Evolutionary conservation across 2,888 invertebrate species (phyloP), one percentile per base, ranked within the genome.

Genomic region (Brenthis hecate): DNA sequence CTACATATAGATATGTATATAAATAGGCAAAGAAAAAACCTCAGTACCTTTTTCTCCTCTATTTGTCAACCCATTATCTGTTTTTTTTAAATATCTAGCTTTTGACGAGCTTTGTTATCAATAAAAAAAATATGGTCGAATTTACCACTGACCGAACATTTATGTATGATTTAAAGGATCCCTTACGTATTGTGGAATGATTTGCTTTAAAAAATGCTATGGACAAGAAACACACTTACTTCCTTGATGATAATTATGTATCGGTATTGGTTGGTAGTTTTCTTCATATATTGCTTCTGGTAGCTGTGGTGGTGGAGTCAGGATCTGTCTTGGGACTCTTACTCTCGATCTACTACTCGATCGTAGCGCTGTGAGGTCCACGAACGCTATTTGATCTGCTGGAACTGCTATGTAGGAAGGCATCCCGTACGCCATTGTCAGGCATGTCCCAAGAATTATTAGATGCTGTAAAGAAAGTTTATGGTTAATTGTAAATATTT

Each of bases 371-470:
- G 88, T 87, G 55, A 94, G 84, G 77, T 94, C 94, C 74, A 94
- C 85, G 79, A 94, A 92, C 63, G 94, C 94, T 71, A 94, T 90
- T 79, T 94, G 94, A 76, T 94, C 94, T 2, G 94, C 92, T 0
- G 94, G 94, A 23, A 94, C 94, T 19, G 94, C 94, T 72, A 94
- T 93, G 87, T 93, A 94, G 14, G 94, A 93, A 0, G 94, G 94
- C 78, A 92, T 91, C 19, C 93, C 94, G 57, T 83, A 70, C 1
- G 84, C 83, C 19, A 83, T 78, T 56, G 85, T 85, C 6, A 81
- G 80, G 32, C 87, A 56, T 51, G 86, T 76, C 36, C 84, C 77
- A 65, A 91, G 72, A 58, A 89, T 81, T 72, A 89, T 56, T 48
- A 84, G 71, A 68, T 85, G 79, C 92, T 92, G 89, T 65, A 77